A percentile compares a stretch with the other conserved stretches of the same genome.
Conservation (phyloP, 2,888 invertebrate genomes). For the Pachymerium ferrugineum region DNA sequence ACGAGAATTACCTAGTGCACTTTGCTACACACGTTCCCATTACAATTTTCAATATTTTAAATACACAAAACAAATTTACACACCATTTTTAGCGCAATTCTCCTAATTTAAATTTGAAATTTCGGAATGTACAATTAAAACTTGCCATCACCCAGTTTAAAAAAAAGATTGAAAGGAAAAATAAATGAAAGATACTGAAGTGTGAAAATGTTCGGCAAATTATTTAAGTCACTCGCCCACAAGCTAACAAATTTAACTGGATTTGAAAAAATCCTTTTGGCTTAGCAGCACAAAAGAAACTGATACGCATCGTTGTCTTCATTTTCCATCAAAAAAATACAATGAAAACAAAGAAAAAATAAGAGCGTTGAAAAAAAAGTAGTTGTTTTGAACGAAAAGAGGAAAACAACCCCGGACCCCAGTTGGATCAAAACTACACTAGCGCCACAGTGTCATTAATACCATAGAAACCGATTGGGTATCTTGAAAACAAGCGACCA, state of each 20-base stretch:
- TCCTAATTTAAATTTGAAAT: not conserved
- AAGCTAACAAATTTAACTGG: not conserved
- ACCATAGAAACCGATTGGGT: not conserved
- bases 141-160: not conserved
- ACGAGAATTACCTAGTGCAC: not conserved
- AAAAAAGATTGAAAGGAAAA: too few relatives aligned
- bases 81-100: not conserved
- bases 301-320: not conserved
- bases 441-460: not conserved
- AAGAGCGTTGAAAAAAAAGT: not conserved
- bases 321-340: not conserved
- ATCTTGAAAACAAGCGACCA: not conserved
- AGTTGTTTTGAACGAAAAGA: not conserved
- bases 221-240: not conserved
- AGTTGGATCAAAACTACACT: not conserved
- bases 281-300: not conserved
- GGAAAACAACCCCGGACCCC: not conserved
- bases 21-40: not conserved
- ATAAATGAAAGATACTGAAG: too few relatives aligned
- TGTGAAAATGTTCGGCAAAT: too few relatives aligned
- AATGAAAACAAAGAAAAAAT: not conserved
- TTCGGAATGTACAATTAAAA: not conserved
- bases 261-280: not conserved
- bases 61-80: too few relatives aligned
- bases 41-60: too few relatives aligned